Evolutionary conservation across 2,113 vertebrate species (phyloP).

Genomic region (Onychostruthus taczanowskii): DNA sequence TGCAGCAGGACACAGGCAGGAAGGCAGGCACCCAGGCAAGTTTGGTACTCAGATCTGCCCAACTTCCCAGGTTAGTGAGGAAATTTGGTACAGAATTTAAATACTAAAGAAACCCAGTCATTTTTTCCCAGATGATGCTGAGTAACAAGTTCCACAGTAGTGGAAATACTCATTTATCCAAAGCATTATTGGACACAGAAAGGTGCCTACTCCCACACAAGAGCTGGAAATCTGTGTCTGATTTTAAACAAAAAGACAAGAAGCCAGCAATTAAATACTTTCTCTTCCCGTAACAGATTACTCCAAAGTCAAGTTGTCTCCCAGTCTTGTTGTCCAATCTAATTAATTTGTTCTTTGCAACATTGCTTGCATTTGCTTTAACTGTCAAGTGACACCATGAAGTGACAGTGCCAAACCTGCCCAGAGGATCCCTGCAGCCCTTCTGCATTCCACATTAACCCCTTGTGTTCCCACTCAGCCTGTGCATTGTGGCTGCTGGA

Average conservation of each 20-base stretch:
- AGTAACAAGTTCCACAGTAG: not conserved
- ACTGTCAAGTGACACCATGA: not conserved
- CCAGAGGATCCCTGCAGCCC: not conserved
- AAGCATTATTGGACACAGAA: not conserved
- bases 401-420: not conserved
- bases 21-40: not conserved
- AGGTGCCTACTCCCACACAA: not conserved
- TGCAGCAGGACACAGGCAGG: not conserved
- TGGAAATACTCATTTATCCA: not conserved
- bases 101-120: not conserved
- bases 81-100: not conserved
- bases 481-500: fast-evolving
- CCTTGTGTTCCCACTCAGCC: not conserved
- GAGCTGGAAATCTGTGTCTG: not conserved
- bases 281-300: not conserved
- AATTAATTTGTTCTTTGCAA: not conserved
- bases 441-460: not conserved
- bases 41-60: not conserved
- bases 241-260: not conserved
- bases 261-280: not conserved
- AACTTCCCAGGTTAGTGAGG: fast-evolving
- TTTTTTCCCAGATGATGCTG: not conserved
- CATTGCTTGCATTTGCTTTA: not conserved
- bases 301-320: not conserved
- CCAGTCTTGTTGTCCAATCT: not conserved